Conservation (phyloP, 1,140 invertebrate species). For the Drosophila azteca region DNA sequence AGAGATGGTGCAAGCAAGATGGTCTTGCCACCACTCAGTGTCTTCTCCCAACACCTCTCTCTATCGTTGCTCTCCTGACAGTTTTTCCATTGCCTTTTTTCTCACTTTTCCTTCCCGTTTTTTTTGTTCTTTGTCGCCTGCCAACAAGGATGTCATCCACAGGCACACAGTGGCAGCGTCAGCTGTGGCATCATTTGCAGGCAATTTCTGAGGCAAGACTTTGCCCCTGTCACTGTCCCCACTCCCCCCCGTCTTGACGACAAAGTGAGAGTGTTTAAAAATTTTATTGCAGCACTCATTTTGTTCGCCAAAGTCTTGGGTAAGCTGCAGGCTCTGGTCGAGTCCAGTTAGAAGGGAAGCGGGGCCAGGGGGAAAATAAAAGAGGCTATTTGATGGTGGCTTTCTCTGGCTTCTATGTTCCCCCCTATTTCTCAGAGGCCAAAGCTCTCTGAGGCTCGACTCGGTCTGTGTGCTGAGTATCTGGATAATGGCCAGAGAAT, state of each 20-base stretch:
- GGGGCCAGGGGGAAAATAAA: not conserved
- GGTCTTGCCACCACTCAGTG: not conserved
- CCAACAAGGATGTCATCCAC: constrained; percentile 39
- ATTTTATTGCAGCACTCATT: constrained; percentile 66
- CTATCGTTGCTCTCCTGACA: constrained; percentile 7
- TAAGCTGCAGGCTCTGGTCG: constrained; percentile 40
- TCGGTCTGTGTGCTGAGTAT: constrained; percentile 8
- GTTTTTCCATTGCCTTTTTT: constrained; percentile 8
- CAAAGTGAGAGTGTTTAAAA: constrained; percentile 58
- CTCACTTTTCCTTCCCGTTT: constrained; percentile 4
- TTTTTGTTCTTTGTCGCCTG: constrained; percentile 28
- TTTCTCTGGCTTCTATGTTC: constrained; percentile 7
- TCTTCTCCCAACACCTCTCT: constrained; percentile 2
- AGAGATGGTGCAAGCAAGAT: constrained; percentile 23
- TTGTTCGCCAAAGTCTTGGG: constrained; percentile 47
- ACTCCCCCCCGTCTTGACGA: constrained; percentile 5
- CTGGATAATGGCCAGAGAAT: constrained; percentile 22
- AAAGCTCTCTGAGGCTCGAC: constrained; percentile 11
- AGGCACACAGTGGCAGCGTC: constrained; percentile 1
- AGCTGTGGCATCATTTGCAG: constrained; percentile 60
- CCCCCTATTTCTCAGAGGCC: constrained; percentile 27
- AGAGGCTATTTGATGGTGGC: constrained; percentile 41
- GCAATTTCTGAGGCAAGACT: constrained; percentile 54
- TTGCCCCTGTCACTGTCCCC: constrained; percentile 9
- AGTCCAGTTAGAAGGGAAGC: not conserved